These are phyloP conservation scores for Xenus cinereus DNA, from an alignment of 2,113 vertebrate genomes.

Conservation along the genomic window DNA sequence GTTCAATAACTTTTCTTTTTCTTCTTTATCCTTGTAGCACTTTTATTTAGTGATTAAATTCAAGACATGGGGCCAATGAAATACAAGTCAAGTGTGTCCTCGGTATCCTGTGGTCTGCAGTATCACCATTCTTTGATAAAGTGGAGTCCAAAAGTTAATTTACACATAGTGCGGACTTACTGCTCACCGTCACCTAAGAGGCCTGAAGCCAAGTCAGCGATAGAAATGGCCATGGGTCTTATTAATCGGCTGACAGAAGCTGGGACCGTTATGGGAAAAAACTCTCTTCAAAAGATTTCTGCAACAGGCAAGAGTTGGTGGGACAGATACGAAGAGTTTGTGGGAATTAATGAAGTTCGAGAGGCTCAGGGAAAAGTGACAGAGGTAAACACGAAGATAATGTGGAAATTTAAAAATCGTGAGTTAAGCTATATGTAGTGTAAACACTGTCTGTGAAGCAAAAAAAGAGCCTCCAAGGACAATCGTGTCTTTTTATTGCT, in stretches of 20 bases:
- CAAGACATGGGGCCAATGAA: conserved; percentile 64
- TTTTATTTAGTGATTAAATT: background rate
- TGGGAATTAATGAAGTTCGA: conserved; percentile 90
- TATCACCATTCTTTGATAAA: conserved; percentile 36
- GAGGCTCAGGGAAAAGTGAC: conserved; percentile 90
- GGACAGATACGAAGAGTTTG: conserved; percentile 92
- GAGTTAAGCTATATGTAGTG: background rate
- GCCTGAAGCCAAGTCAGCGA: conserved; percentile 30
- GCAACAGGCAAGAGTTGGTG: conserved; percentile 84
- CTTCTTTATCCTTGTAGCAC: background rate
- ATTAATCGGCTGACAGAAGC: conserved; percentile 70
- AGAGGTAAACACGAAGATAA: conserved; percentile 77
- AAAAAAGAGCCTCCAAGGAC: background rate
- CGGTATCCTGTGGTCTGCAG: conserved; percentile 67
- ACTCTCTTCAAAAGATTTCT: conserved; percentile 63
- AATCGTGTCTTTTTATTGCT: background rate
- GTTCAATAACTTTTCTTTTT: background rate
- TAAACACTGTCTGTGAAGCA: background rate
- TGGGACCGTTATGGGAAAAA: conserved; percentile 77
- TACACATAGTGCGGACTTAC: conserved; percentile 64
- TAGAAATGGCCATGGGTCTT: conserved; percentile 57
- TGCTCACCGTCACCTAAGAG: conserved; percentile 66
- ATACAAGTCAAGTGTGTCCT: conserved; percentile 62
- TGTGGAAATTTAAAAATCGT: background rate
- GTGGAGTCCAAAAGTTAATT: conserved; percentile 40